Evolutionary conservation across 1,140 invertebrate species (phyloP).

Genomic region (Lucilia cuprina): DNA sequence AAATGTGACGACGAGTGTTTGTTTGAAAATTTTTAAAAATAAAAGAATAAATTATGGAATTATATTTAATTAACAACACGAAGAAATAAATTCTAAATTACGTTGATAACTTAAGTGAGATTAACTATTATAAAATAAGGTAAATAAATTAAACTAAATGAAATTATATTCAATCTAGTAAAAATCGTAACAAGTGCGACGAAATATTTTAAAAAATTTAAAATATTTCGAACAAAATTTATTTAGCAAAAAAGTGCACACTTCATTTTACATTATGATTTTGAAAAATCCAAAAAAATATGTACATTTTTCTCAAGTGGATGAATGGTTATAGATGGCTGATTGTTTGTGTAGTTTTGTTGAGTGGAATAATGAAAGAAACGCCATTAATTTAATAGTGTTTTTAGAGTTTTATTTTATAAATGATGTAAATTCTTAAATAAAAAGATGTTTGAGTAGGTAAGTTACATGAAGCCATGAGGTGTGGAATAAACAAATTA

Average conservation of each 20-base stretch:
- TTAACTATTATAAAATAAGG: background rate
- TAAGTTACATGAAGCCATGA: background rate
- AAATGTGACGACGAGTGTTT: background rate
- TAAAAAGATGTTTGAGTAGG: background rate
- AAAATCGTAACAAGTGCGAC: too few species aligned
- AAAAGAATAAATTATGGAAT: background rate
- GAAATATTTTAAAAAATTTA: too few species aligned
- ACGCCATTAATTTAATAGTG: slow-evolving; percentile 10
- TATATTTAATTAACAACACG: background rate
- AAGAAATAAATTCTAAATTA: background rate
- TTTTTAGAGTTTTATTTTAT: background rate
- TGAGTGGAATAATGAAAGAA: slow-evolving; percentile 7
- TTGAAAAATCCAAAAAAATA: background rate
- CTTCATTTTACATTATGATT: background rate
- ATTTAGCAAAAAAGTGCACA: background rate
- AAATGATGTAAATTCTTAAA: background rate
- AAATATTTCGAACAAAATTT: background rate
- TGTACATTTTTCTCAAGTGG: background rate
- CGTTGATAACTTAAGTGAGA: background rate
- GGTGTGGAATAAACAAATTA: too few species aligned
- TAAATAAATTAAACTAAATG: background rate
- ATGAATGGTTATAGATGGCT: background rate
- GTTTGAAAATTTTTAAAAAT: background rate
- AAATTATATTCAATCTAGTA: background rate
- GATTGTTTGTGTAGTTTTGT: background rate